Conservation (phyloP, 2,113 vertebrate genomes). For the Sus scrofa region DNA sequence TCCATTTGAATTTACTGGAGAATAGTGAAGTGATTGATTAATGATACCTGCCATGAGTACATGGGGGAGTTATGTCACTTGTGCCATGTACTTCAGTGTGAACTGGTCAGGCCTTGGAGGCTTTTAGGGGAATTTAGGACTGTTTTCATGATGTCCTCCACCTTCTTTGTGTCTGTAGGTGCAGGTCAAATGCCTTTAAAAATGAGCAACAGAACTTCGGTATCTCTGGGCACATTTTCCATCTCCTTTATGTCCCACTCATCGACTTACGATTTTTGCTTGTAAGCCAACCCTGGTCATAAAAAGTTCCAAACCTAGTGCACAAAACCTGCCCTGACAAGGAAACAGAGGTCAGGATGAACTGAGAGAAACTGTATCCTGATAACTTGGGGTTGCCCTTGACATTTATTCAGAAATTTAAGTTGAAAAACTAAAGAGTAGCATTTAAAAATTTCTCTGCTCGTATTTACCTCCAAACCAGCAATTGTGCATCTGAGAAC, state of each 20-base stretch:
- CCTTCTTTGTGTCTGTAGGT: not conserved
- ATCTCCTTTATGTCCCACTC: not conserved
- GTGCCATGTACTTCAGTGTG: not conserved
- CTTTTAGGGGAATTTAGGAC: not conserved
- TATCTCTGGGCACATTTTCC: not conserved
- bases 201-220: not conserved
- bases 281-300: not conserved
- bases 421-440: constrained; percentile 31
- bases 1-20: not conserved
- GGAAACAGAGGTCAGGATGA: not conserved
- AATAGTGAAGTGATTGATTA: not conserved
- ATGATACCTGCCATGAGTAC: not conserved
- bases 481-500: not conserved
- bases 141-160: not conserved
- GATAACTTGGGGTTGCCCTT: not conserved
- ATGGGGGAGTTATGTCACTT: not conserved
- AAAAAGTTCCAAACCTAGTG: not conserved
- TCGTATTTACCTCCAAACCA: constrained; percentile 1
- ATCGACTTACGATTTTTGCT: not conserved
- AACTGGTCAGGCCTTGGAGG: not conserved
- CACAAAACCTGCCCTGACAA: not conserved
- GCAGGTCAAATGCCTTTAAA: not conserved
- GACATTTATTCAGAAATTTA: constrained; percentile 49
- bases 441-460: constrained; percentile 36
- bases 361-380: not conserved